A percentile compares a stretch with the other conserved stretches of the same genome.
These are phyloP conservation scores for Etheostoma spectabile DNA, from an alignment of 2,113 vertebrate species.

Conservation along the genomic window DNA sequence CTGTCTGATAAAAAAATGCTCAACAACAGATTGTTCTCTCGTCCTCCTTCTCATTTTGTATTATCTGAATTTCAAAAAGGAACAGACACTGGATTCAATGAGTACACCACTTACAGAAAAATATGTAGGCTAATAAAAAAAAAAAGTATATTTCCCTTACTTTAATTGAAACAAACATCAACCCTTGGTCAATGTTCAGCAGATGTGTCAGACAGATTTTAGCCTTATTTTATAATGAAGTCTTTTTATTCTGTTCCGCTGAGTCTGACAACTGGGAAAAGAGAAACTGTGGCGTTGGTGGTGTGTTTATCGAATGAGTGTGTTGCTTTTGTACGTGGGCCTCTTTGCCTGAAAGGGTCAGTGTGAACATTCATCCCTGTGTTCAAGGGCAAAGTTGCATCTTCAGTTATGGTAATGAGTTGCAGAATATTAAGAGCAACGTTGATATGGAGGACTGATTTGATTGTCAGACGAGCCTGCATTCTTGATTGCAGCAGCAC, in stretches of 20 bases:
- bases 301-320: neutral
- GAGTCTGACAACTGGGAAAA: neutral
- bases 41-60: slow-evolving; percentile 15
- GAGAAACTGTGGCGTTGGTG: neutral
- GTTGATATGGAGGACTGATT: neutral
- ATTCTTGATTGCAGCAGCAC: neutral
- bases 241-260: neutral
- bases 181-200: neutral
- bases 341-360: neutral
- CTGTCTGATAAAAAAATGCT: slow-evolving; percentile 11
- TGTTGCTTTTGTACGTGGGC: neutral
- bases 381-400: slow-evolving; percentile 1
- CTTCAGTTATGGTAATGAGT: slow-evolving; percentile 11
- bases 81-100: neutral
- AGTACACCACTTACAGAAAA: neutral
- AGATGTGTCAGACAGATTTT: neutral
- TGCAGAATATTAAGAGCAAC: slow-evolving; percentile 11
- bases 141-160: neutral
- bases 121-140: neutral
- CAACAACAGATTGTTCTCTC: slow-evolving; percentile 6
- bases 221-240: no score
- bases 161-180: neutral
- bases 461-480: slow-evolving; percentile 31
- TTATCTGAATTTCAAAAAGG: slow-evolving; percentile 17
- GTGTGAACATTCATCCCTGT: neutral